Conservation (phyloP, 2,888 invertebrate genomes). For the Cacoxenus indagator region DNA sequence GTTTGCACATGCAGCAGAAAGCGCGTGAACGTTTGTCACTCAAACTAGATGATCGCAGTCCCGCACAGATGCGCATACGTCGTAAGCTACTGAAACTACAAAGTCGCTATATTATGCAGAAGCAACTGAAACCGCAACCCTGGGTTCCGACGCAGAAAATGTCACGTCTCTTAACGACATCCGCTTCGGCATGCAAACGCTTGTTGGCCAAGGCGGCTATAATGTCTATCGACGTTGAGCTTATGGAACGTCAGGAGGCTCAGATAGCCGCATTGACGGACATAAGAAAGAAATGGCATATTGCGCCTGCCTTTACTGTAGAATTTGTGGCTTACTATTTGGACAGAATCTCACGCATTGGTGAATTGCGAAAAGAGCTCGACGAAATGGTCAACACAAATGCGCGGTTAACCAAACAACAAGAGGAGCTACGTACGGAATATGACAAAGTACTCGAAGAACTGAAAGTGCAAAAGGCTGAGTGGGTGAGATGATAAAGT, state of each 20-base stretch:
- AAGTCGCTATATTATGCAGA: conserved; percentile 83
- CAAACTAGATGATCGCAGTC: conserved; percentile 71
- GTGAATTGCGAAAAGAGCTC: conserved; percentile 82
- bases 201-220: conserved; percentile 88
- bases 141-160: conserved; percentile 98
- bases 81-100: conserved; percentile 88
- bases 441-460: conserved; percentile 82
- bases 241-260: conserved; percentile 85
- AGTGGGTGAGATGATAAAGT: conserved; percentile 66
- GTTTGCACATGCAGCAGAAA: conserved; percentile 84
- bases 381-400: conserved; percentile 83
- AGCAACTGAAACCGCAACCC: conserved; percentile 81
- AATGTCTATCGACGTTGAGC: conserved; percentile 89
- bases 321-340: conserved; percentile 96
- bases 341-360: conserved; percentile 87
- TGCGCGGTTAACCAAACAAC: conserved; percentile 81
- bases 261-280: conserved; percentile 86
- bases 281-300: conserved; percentile 93
- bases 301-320: conserved; percentile 92
- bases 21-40: conserved; percentile 57
- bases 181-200: conserved; percentile 88
- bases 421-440: conserved; percentile 80
- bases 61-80: conserved; percentile 82
- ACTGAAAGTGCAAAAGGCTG: conserved; percentile 77
- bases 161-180: conserved; percentile 90